These are phyloP conservation scores for Oligia fasciuncula DNA, from an alignment of 2,888 invertebrate species.

Conservation along the genomic window DNA sequence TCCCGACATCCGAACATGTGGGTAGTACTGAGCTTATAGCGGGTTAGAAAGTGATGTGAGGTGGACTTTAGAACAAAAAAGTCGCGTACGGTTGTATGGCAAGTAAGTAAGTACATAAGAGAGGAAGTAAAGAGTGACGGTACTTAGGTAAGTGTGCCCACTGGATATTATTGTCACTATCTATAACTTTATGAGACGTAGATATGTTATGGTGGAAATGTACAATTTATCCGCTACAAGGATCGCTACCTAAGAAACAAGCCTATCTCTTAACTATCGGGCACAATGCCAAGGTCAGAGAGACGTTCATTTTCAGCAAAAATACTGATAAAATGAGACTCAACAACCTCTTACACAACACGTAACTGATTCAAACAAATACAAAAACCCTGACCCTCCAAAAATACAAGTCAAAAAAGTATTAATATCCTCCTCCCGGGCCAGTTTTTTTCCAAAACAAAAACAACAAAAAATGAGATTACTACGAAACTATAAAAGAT, in stretches of 20 bases:
- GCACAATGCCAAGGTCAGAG: slow-evolving; percentile 40
- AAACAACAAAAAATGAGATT: slow-evolving; percentile 65
- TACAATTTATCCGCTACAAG: background rate
- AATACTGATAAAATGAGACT: slow-evolving; percentile 36
- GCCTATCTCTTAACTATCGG: slow-evolving; percentile 25
- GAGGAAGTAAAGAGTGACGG: too few relatives aligned
- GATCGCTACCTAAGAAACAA: slow-evolving; percentile 3
- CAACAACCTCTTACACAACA: slow-evolving; percentile 36
- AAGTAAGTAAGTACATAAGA: too few relatives aligned
- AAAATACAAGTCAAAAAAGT: slow-evolving; percentile 51
- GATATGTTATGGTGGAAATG: background rate
- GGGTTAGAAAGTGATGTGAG: background rate
- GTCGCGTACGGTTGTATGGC: background rate
- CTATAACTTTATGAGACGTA: background rate
- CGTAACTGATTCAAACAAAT: slow-evolving; percentile 42
- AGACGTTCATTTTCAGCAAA: slow-evolving; percentile 9
- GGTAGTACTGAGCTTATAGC: background rate
- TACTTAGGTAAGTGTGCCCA: background rate
- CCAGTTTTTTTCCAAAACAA: slow-evolving; percentile 54
- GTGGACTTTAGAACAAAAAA: background rate
- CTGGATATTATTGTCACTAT: background rate
- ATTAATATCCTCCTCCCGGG: slow-evolving; percentile 53
- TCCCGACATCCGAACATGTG: slow-evolving; percentile 10
- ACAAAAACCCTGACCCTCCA: slow-evolving; percentile 20
- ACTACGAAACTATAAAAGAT: slow-evolving; percentile 54